Evolutionary conservation across 2,888 invertebrate species (phyloP).

Genomic region (Drosophila lutescens): DNA sequence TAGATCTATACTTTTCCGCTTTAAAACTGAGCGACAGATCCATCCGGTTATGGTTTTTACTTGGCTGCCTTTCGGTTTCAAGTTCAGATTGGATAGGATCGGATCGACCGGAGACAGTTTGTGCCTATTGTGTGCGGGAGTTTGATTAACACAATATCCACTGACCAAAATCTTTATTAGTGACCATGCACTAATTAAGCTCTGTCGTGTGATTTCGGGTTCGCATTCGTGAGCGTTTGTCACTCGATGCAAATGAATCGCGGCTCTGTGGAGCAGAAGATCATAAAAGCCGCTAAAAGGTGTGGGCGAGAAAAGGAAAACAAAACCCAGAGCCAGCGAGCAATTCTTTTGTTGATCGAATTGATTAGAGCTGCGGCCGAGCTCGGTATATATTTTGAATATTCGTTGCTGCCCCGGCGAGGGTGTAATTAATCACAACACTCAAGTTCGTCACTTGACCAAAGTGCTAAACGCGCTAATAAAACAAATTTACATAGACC

Average conservation of each 20-base stretch:
- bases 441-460: conserved; percentile 46
- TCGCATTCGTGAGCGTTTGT: conserved; percentile 45
- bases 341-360: conserved; percentile 63
- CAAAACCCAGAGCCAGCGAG: conserved; percentile 42
- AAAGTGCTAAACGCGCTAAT: conserved; percentile 52
- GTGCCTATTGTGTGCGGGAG: conserved; percentile 72
- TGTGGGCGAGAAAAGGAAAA: conserved; percentile 68
- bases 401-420: conserved; percentile 38
- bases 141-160: conserved; percentile 73
- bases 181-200: conserved; percentile 80
- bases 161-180: conserved; percentile 73
- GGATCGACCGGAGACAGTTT: conserved; percentile 44
- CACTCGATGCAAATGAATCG: conserved; percentile 53
- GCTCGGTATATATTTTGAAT: conserved; percentile 10
- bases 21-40: conserved; percentile 2
- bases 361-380: conserved; percentile 64
- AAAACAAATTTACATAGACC: conserved; percentile 45
- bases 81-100: conserved; percentile 58
- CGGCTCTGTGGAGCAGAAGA: conserved; percentile 72
- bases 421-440: conserved; percentile 59
- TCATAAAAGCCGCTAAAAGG: conserved; percentile 80
- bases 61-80: conserved; percentile 45
- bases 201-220: conserved; percentile 56
- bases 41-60: conserved; percentile 62
- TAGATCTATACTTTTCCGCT: conserved; percentile 1